Evolutionary conservation across 2,888 invertebrate species (phyloP).

Genomic region (Drosophila limbata): DNA sequence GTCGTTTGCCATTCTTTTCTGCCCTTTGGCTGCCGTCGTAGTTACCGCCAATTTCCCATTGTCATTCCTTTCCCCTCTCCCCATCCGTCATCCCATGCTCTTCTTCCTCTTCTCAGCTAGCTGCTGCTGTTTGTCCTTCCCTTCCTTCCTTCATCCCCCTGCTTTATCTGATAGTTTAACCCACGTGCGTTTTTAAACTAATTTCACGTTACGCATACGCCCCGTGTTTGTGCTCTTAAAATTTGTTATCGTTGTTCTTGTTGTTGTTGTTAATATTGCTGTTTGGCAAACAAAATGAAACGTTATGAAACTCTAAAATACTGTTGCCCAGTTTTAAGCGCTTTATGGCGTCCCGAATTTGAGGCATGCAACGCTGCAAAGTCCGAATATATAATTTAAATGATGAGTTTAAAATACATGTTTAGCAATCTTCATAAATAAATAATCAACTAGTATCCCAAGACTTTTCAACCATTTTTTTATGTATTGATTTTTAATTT

Average conservation of each 20-base stretch:
- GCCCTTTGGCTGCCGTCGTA: constrained; percentile 45
- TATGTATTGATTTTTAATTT: too few species aligned
- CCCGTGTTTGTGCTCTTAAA: constrained; percentile 21
- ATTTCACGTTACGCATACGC: constrained; percentile 75
- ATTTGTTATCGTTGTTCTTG: constrained; percentile 27
- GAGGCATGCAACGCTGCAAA: constrained; percentile 1
- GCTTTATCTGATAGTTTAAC: constrained; percentile 10
- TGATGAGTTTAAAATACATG: neutral
- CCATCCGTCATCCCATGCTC: too few species aligned
- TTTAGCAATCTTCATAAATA: neutral
- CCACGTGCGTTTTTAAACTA: constrained; percentile 51
- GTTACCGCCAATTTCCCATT: constrained; percentile 61
- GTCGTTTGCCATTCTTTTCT: constrained; percentile 33
- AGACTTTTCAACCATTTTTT: too few species aligned
- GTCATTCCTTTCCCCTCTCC: constrained; percentile 21
- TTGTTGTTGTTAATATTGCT: constrained; percentile 10
- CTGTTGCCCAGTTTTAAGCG: constrained; percentile 74
- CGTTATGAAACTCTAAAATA: constrained; percentile 53
- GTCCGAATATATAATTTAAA: constrained; percentile 5
- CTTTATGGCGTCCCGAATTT: constrained; percentile 37
- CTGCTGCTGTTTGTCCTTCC: constrained; percentile 59
- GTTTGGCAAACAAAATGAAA: constrained; percentile 27
- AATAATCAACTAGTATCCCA: neutral
- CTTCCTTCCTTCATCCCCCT: neutral
- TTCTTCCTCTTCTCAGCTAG: neutral